Conservation (phyloP, 2,113 vertebrate species). For the Spizaetus ornatus region DNA sequence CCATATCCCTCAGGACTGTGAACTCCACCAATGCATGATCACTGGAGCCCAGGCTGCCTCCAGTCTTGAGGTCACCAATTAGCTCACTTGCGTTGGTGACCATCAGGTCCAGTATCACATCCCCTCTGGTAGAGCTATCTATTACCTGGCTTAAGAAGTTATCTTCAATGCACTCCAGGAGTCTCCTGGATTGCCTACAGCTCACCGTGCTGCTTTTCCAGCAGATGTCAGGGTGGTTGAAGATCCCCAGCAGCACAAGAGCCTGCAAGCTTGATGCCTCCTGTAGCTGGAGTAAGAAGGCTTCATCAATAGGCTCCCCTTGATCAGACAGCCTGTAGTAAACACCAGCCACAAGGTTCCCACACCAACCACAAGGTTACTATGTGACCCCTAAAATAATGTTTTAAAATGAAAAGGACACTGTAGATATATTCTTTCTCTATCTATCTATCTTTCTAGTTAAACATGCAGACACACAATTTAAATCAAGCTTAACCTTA, state of each 20-base stretch:
- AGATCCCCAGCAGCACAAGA: neutral
- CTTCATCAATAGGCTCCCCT: neutral
- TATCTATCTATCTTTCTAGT: neutral
- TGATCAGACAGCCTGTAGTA: neutral
- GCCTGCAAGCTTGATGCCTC: neutral
- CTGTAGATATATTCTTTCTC: neutral
- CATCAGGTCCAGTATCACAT: too few species aligned
- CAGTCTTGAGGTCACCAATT: rapidly evolving
- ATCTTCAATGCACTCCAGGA: neutral
- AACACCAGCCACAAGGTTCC: neutral
- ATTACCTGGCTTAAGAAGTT: neutral
- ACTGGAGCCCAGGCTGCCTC: neutral
- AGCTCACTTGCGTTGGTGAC: neutral
- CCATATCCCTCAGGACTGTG: neutral
- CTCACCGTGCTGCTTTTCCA: rapidly evolving
- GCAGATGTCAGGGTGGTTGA: neutral
- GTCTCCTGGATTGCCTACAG: neutral
- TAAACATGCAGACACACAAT: neutral
- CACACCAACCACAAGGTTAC: neutral
- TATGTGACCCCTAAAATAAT: neutral
- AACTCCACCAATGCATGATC: neutral
- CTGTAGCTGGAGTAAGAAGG: neutral
- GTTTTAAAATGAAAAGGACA: neutral
- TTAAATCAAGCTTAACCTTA: neutral
- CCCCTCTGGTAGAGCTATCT: neutral